A percentile compares a stretch with the other conserved stretches of the same genome.
Conservation (phyloP, 2,888 invertebrate species). For the Sminthurides aquaticus region DNA sequence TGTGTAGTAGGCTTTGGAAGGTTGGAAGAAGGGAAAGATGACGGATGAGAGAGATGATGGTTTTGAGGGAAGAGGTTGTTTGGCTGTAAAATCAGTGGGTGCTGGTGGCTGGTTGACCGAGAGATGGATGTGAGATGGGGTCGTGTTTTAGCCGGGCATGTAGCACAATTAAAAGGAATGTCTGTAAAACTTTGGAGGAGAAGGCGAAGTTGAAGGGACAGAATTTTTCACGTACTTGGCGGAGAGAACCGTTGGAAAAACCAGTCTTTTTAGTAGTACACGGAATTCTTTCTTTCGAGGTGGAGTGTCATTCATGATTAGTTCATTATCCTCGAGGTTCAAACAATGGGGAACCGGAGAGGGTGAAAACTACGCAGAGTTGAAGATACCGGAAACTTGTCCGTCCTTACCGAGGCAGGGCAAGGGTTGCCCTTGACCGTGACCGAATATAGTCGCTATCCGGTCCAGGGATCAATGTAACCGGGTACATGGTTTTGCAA, state of each 20-base stretch:
- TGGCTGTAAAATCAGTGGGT: too few relatives aligned
- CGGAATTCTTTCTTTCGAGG: neutral
- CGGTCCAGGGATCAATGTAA: too few relatives aligned
- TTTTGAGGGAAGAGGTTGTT: too few relatives aligned
- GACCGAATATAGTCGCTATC: too few relatives aligned
- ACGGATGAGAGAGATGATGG: too few relatives aligned
- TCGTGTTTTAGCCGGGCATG: too few relatives aligned
- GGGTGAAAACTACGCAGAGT: neutral
- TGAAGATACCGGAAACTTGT: neutral
- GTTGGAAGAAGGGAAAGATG: too few relatives aligned
- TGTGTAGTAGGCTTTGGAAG: too few relatives aligned
- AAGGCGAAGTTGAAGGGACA: neutral
- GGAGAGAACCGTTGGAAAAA: constrained; percentile 7
- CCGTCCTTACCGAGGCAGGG: neutral
- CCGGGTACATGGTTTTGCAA: too few relatives aligned
- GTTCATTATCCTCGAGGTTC: constrained; percentile 1
- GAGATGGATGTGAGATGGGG: too few relatives aligned
- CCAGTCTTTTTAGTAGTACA: constrained; percentile 1
- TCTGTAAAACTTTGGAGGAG: neutral
- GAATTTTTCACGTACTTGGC: neutral
- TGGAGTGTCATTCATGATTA: constrained; percentile 7
- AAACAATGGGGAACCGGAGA: neutral
- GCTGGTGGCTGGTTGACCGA: too few relatives aligned
- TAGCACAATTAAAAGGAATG: neutral
- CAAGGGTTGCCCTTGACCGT: neutral